Evolutionary conservation across 2,888 invertebrate species (phyloP).

Genomic region (Phengaris arion): DNA sequence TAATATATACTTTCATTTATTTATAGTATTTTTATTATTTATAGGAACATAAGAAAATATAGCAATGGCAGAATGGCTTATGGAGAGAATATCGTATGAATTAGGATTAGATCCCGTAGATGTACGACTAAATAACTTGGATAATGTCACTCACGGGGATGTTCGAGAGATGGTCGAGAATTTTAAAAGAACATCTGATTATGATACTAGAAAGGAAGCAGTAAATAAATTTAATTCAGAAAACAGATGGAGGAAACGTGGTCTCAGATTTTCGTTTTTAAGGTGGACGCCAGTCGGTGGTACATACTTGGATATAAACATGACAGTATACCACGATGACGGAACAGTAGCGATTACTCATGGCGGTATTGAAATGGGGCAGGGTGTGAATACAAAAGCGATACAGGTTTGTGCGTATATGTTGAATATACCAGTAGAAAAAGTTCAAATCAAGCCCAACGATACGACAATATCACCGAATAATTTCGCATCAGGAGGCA

Average conservation of each 20-base stretch:
- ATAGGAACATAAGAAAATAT: constrained; percentile 82
- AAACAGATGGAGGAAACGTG: constrained; percentile 89
- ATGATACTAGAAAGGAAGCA: constrained; percentile 61
- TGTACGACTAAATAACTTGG: constrained; percentile 61
- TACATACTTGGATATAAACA: constrained; percentile 76
- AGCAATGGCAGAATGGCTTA: constrained; percentile 80
- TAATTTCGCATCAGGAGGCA: constrained; percentile 82
- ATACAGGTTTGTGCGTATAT: constrained; percentile 83
- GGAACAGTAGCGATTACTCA: constrained; percentile 85
- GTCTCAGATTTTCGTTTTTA: constrained; percentile 84
- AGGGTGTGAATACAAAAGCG: constrained; percentile 87
- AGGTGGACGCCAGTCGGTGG: constrained; percentile 78
- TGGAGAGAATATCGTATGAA: constrained; percentile 82
- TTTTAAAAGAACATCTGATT: constrained; percentile 63
- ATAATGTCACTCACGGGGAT: constrained; percentile 64
- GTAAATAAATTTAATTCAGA: constrained; percentile 81
- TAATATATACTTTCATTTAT: too few relatives aligned
- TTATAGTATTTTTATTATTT: background rate
- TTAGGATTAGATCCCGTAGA: constrained; percentile 79
- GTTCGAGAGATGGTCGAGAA: constrained; percentile 64
- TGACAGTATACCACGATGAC: constrained; percentile 85
- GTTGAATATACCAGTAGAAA: constrained; percentile 81
- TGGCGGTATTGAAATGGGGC: constrained; percentile 88
- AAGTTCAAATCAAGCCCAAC: constrained; percentile 82
- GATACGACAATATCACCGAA: constrained; percentile 82